Evolutionary conservation across 2,888 invertebrate species (phyloP).

Genomic region (Siphlonurus alternatus): DNA sequence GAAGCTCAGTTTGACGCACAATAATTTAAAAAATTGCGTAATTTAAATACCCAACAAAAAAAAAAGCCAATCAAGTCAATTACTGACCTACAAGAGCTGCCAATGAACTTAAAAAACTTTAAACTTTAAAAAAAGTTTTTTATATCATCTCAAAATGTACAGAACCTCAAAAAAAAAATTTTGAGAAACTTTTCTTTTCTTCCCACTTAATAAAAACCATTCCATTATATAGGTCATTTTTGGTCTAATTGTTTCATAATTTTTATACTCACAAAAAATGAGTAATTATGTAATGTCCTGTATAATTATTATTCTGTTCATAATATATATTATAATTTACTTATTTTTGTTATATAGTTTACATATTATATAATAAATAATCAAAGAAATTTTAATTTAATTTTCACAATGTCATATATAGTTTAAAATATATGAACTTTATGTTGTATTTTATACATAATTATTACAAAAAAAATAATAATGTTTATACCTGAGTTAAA

Average conservation of each 20-base stretch:
- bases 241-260: no score
- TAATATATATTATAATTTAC: no score
- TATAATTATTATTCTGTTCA: no score
- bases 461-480: neutral
- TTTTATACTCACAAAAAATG: no score
- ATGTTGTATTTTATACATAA: neutral
- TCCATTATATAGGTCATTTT: neutral
- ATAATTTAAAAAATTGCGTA: neutral
- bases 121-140: neutral
- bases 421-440: no score
- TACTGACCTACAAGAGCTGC: neutral
- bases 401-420: neutral
- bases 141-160: neutral
- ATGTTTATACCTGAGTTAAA: neutral
- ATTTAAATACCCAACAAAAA: neutral
- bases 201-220: neutral
- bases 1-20: neutral
- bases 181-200: no score
- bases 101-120: neutral
- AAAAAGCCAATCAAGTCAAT: neutral
- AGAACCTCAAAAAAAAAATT: neutral
- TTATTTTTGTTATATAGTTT: neutral
- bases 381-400: neutral
- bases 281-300: no score
- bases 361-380: neutral